These are phyloP conservation scores for Adela reaumurella DNA, from an alignment of 2,888 invertebrate species.

Conservation along the genomic window DNA sequence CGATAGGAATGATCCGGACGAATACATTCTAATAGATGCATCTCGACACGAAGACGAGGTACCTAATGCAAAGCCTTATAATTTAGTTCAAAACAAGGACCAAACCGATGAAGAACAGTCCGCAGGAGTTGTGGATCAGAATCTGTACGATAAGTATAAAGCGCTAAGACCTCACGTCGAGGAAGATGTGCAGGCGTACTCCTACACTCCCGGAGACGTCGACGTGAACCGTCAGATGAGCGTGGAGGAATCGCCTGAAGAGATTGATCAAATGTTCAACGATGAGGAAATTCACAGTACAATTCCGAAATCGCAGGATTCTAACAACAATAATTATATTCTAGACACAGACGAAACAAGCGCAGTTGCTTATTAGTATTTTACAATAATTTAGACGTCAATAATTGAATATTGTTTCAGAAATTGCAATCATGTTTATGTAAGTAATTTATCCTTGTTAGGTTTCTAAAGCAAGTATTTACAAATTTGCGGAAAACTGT, in stretches of 20 bases:
- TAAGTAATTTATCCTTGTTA: no score
- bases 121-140: constrained; percentile 15
- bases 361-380: constrained; percentile 26
- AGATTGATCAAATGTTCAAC: constrained; percentile 22
- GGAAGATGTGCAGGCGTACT: constrained; percentile 21
- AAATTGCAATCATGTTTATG: no score
- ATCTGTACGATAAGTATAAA: constrained; percentile 22
- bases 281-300: constrained; percentile 24
- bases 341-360: constrained; percentile 26
- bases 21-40: background rate
- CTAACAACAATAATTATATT: constrained; percentile 23
- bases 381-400: no score
- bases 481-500: no score
- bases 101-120: constrained; percentile 12
- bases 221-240: constrained; percentile 16
- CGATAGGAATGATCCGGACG: background rate
- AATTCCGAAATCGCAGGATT: constrained; percentile 21
- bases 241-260: constrained; percentile 19
- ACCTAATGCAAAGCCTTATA: constrained; percentile 5
- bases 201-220: constrained; percentile 18
- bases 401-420: no score
- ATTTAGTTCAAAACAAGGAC: constrained; percentile 12
- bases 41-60: background rate
- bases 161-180: constrained; percentile 22
- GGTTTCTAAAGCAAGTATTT: no score